Base-by-base conservation (phyloP, 2,113 vertebrate genomes). In the Istiophorus platypterus region DNA sequence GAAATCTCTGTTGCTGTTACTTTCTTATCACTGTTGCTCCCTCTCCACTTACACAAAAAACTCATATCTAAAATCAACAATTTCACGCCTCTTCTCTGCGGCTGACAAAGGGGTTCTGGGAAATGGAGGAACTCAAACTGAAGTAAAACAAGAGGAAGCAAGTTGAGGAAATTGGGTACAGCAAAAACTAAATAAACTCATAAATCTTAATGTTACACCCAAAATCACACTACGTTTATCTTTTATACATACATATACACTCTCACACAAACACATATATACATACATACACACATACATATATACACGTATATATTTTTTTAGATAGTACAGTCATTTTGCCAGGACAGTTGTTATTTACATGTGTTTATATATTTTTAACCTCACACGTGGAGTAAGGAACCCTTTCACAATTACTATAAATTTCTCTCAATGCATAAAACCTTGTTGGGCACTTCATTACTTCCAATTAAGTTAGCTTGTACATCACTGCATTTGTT, bases 391-490 rank as follows among this genome's bases (percentile, higher is more conserved):
- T 61, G 7, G 27, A 27, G 4, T 1, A 45, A 52, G n/a, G 9
- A 76, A 37, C 17, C 27, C 29, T 73, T 69, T 59, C 31, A 76
- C 10, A 14, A 79, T 81, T 42, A 77, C 2, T 20, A 52, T 17
- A 41, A 15, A 77, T 72, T 73, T 75, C 18, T 62, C 51, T 47
- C 29, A 13, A 14, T 34, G 59, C 59, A 86, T 79, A 54, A 70
- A 72, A 57, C 47, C 15, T 56, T 59, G 52, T 42, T 72, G 63
- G 70, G 51, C 49, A 73, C 77, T 68, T 80, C 73, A 88, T 88
- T 87, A 87, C 71, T 78, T 79, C 78, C 68, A 88, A 83, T 88
- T 90, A 90, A 69, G 78, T 49, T 59, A 73, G 70, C 65, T 56
- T 83, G 24, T 79, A 72, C 47, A 77, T 80, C 29, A 45, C 29